Evolutionary conservation across 2,888 invertebrate species (phyloP), one percentile per base, ranked within the genome.

Genomic region (Lordiphosa andalusiaca): DNA sequence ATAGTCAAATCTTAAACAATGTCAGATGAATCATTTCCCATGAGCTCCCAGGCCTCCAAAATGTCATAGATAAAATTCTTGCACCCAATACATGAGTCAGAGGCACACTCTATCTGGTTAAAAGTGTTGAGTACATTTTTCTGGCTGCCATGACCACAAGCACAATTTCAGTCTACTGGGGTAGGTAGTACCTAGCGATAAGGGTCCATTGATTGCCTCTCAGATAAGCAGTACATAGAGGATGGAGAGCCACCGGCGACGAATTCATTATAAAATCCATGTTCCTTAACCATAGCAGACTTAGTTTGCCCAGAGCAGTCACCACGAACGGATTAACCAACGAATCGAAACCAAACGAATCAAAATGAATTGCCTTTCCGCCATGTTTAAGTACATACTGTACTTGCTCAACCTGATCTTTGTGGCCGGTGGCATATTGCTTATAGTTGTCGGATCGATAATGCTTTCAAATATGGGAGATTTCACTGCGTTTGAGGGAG

Each of bases 391-490:
- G 84, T 89, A 88, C 67, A 62, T 89, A 48, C 57, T 88, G 53
- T 88, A 86, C 75, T 54, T 87, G 30, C 81, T 87, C 38, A 88
- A 88, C 74, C 49, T 89, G 48, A 48, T 88, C 44, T 89, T 89
- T 75, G 65, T 89, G 85, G 88, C 95, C 85, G 92, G 93, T 68
- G 95, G 95, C 38, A 89, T 95, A 64, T 92, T 92, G 12, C 90
- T 95, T 54, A 91, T 95, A 46, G 91, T 92, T 23, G 89, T 94
- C 33, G 95, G 95, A 36, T 91, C 93, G 3, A 88, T 94, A n/a
- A 91, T 92, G 84, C 91, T 93, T 69, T 87, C 93, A 38, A 91
- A 92, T 86, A 91, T 93, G 89, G 90, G 90, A 41, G 90, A 90
- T 46, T 87, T 92, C 66, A 90, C 89, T 51, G 84, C 89, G 44